Conservation (phyloP, 1,140 invertebrate species). For the Microplitis mediator region DNA sequence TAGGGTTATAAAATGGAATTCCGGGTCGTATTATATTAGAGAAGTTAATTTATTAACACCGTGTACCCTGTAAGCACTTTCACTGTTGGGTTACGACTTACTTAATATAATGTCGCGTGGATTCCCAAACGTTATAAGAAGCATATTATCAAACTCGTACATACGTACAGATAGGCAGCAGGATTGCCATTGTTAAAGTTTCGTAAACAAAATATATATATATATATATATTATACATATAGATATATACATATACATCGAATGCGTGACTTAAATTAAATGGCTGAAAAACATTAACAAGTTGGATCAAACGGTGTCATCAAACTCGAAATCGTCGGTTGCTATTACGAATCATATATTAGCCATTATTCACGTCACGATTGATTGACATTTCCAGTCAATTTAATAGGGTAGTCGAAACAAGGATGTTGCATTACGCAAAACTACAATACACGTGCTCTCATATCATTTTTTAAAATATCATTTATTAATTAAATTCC, state of each 20-base stretch:
- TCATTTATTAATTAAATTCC: slow-evolving; percentile 7
- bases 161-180: too few relatives aligned
- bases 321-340: not conserved
- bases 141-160: not conserved
- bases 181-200: slow-evolving; percentile 7
- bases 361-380: slow-evolving; percentile 2
- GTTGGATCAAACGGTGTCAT: slow-evolving; percentile 16
- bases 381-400: slow-evolving; percentile 15
- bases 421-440: not conserved
- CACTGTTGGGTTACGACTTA: slow-evolving; percentile 4
- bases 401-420: not conserved
- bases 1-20: too few relatives aligned
- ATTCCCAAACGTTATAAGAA: not conserved
- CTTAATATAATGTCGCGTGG: not conserved
- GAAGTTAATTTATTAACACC: slow-evolving; percentile 7
- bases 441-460: not conserved
- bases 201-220: slow-evolving; percentile 19
- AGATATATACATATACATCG: not conserved
- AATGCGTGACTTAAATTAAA: slow-evolving; percentile 23
- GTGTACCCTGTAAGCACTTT: slow-evolving; percentile 3
- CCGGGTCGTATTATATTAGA: not conserved
- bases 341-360: slow-evolving; percentile 1
- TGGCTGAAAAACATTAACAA: not conserved
- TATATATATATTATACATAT: too few relatives aligned
- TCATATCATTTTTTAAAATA: not conserved